These are phyloP conservation scores for Tenodera sinensis DNA, from an alignment of 2,888 invertebrate genomes.

Conservation along the genomic window DNA sequence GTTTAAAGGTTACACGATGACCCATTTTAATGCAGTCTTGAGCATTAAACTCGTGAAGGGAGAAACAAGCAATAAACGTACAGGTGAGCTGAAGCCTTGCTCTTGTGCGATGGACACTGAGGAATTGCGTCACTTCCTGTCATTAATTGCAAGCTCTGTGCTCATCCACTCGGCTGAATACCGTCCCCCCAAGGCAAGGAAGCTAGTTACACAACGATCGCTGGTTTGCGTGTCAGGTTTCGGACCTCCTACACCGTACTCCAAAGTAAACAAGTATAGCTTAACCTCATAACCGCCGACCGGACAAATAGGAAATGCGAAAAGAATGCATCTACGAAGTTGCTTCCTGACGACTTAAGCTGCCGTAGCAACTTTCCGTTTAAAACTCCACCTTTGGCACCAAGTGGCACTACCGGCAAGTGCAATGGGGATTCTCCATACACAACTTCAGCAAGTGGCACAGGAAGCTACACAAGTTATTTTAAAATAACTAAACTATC, in stretches of 20 bases:
- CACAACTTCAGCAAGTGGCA: too few species aligned
- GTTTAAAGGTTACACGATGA: too few species aligned
- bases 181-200: background rate
- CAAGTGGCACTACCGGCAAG: background rate
- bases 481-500: too few species aligned
- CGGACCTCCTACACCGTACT: background rate
- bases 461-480: too few species aligned
- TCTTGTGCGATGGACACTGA: background rate
- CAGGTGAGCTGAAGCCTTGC: background rate
- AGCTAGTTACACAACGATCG: background rate
- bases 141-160: slow-evolving; percentile 9
- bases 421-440: too few species aligned
- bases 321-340: background rate
- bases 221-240: background rate
- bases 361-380: too few species aligned
- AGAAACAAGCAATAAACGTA: background rate
- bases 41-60: too few species aligned
- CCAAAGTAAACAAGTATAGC: background rate
- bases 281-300: background rate
- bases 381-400: background rate
- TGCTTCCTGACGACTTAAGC: background rate
- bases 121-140: slow-evolving; percentile 11
- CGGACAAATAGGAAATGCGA: background rate
- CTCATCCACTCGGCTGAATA: background rate
- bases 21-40: too few species aligned